Conservation (phyloP, 2,797 vertebrate species). For the Hafferia zeledoni region DNA sequence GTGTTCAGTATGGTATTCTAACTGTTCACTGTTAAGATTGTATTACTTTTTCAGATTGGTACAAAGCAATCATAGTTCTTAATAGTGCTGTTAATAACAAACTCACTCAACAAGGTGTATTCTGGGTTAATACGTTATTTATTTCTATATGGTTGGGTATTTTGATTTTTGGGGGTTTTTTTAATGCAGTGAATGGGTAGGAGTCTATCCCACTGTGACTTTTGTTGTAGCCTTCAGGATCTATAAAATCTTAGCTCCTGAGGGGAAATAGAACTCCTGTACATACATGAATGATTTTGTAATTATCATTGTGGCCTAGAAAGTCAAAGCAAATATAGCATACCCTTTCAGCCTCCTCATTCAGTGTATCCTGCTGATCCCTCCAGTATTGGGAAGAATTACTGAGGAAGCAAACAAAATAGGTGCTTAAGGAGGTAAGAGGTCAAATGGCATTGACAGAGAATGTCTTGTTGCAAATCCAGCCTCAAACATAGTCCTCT, state of each 20-base stretch:
- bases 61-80: not conserved
- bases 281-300: not conserved
- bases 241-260: not conserved
- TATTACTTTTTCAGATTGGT: not conserved
- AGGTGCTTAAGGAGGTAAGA: not conserved
- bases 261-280: not conserved
- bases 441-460: not conserved
- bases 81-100: not conserved
- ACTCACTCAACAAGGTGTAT: not conserved
- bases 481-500: not conserved
- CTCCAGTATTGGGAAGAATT: not conserved
- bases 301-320: not conserved
- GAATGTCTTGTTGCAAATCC: not conserved
- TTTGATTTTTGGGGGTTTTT: not conserved
- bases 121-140: not conserved
- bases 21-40: not conserved
- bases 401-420: not conserved
- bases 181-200: not conserved
- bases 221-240: not conserved
- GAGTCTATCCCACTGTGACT: not conserved
- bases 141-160: accelerated
- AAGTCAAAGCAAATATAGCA: not conserved
- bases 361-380: not conserved
- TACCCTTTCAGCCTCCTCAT: not conserved
- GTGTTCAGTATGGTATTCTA: not conserved